These are phyloP conservation scores for Drosophila aldrichi DNA, from an alignment of 2,888 invertebrate genomes.

Conservation along the genomic window DNA sequence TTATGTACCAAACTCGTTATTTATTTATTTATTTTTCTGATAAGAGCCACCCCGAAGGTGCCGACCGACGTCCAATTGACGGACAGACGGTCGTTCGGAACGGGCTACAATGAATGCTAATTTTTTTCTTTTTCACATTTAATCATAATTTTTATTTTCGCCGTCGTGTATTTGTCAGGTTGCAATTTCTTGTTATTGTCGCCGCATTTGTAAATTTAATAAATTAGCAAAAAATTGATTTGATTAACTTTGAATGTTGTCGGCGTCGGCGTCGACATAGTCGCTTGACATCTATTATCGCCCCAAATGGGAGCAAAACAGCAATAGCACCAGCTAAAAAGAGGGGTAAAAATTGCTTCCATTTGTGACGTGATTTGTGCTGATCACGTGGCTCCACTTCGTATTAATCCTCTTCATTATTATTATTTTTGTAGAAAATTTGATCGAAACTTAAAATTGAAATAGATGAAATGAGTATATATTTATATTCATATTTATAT, in stretches of 20 bases:
- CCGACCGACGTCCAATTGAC: constrained; percentile 12
- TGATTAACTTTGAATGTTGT: constrained; percentile 73
- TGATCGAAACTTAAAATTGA: background rate
- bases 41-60: constrained; percentile 54
- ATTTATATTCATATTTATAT: background rate
- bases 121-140: constrained; percentile 57
- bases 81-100: constrained; percentile 12
- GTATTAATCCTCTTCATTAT: constrained; percentile 5
- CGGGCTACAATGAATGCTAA: constrained; percentile 61
- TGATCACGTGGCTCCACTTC: constrained; percentile 57
- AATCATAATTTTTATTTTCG: constrained; percentile 44
- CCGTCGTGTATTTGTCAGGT: constrained; percentile 60
- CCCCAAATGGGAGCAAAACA: constrained; percentile 48
- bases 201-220: constrained; percentile 74
- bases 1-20: constrained; percentile 71
- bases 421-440: background rate
- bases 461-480: background rate
- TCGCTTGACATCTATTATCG: constrained; percentile 66
- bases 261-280: constrained; percentile 15
- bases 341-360: constrained; percentile 36
- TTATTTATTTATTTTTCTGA: constrained; percentile 80
- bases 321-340: constrained; percentile 15
- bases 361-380: constrained; percentile 33
- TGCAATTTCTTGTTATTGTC: constrained; percentile 68
- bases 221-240: constrained; percentile 80